Percentiles rank a stretch among this genome's conserved stretches.
phyloP scores from a whole-genome alignment of 2,113 vertebrate species.

The Eretmochelys imbricata region DNA sequence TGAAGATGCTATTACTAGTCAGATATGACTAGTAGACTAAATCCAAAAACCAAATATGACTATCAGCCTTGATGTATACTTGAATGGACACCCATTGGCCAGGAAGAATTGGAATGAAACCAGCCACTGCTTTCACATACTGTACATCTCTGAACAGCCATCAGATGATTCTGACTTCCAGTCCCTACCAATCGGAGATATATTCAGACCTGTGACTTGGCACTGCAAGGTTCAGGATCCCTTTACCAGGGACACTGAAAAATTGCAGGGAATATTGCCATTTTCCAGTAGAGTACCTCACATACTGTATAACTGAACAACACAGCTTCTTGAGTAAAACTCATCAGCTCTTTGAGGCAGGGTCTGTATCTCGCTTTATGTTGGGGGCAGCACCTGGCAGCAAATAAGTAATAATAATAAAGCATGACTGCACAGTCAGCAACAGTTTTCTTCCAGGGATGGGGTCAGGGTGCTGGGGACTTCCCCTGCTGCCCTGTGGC shows the following conservation, averaged over 20 bases:
- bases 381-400: rapidly evolving
- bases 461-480: too few species aligned
- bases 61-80: rapidly evolving
- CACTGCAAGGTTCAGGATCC: rapidly evolving
- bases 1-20: neutral
- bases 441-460: neutral
- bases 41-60: conserved; percentile 1
- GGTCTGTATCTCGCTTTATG: rapidly evolving
- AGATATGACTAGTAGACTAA: neutral
- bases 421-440: neutral
- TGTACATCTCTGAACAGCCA: neutral
- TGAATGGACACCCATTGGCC: neutral
- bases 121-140: neutral
- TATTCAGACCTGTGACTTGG: neutral
- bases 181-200: neutral
- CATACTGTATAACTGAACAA: rapidly evolving
- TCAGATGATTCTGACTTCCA: neutral
- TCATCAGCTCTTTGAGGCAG: rapidly evolving
- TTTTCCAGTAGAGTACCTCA: rapidly evolving
- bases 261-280: neutral
- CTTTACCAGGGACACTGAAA: neutral
- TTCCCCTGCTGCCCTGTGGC: too few species aligned
- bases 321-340: rapidly evolving
- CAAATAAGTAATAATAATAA: neutral
- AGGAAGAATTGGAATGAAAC: neutral